phyloP scores from a whole-genome alignment of 2,888 invertebrate genomes.

The Clivina fossor region DNA sequence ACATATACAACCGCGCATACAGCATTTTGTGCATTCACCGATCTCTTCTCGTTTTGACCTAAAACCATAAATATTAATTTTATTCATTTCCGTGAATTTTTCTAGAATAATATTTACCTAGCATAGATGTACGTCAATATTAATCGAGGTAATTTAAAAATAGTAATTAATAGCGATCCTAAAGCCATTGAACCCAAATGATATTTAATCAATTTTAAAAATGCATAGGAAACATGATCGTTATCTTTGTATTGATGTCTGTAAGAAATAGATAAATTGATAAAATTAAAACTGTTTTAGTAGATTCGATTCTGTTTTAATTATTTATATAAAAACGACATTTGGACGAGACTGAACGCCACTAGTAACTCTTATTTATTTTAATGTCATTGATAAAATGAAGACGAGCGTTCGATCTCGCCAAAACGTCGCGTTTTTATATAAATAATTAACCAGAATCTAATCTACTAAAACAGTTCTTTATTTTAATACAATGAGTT shows the following conservation, averaged over 20 bases:
- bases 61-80: constrained; percentile 7
- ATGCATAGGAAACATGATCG: constrained; percentile 69
- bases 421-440: too few relatives aligned
- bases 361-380: too few relatives aligned
- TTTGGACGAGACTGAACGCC: too few relatives aligned
- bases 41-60: constrained; percentile 64
- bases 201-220: constrained; percentile 78
- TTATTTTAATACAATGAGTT: too few relatives aligned
- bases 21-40: constrained; percentile 74
- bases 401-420: too few relatives aligned
- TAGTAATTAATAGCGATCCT: constrained; percentile 89
- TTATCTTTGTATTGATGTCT: constrained; percentile 68
- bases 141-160: constrained; percentile 88
- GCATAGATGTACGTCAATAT: constrained; percentile 87
- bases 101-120: constrained; percentile 66
- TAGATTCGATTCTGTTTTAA: too few relatives aligned
- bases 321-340: too few relatives aligned
- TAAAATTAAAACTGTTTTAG: too few relatives aligned
- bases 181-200: constrained; percentile 95
- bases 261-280: constrained; percentile 43
- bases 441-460: too few relatives aligned
- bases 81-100: not conserved
- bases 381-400: too few relatives aligned
- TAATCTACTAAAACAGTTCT: too few relatives aligned
- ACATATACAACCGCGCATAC: constrained; percentile 81